phyloP scores from a whole-genome alignment of 1,140 invertebrate species.

The Patella vulgata region DNA sequence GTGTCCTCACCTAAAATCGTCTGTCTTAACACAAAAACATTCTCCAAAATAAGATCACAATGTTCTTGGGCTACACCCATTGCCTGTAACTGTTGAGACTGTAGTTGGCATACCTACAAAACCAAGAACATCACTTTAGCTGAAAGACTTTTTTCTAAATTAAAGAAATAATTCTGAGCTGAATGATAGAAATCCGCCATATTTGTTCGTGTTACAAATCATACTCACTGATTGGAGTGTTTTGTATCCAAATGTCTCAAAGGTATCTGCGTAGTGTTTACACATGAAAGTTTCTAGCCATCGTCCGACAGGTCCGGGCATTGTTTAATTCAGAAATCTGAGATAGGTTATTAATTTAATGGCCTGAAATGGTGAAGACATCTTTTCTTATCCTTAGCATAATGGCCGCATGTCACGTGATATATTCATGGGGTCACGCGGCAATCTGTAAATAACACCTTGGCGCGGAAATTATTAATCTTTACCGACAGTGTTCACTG shows the following conservation, averaged over 20 bases:
- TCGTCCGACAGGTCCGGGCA: slow-evolving; percentile 60
- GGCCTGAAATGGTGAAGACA: slow-evolving; percentile 18
- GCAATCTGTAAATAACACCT: too few species aligned
- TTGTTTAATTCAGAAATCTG: slow-evolving; percentile 31
- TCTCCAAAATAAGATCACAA: slow-evolving; percentile 61
- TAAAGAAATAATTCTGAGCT: too few species aligned
- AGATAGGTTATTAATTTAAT: slow-evolving; percentile 22
- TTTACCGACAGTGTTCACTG: too few species aligned
- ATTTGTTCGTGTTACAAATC: too few species aligned
- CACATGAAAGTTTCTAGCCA: slow-evolving; percentile 65
- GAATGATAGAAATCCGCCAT: too few species aligned
- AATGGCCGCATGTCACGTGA: slow-evolving; percentile 52
- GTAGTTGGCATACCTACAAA: slow-evolving; percentile 63
- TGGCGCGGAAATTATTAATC: too few species aligned
- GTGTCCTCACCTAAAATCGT: slow-evolving; percentile 51
- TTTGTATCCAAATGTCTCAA: slow-evolving; percentile 61
- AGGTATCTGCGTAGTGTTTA: slow-evolving; percentile 59
- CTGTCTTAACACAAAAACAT: slow-evolving; percentile 59
- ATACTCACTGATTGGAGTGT: slow-evolving; percentile 60
- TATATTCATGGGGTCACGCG: too few species aligned
- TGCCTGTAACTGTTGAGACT: slow-evolving; percentile 53
- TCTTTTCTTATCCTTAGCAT: slow-evolving; percentile 34
- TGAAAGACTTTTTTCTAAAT: too few species aligned
- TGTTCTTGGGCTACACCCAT: slow-evolving; percentile 61
- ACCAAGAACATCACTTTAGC: slow-evolving; percentile 10